Conservation (phyloP, 2,113 vertebrate species). For the Hemichromis elongatus region DNA sequence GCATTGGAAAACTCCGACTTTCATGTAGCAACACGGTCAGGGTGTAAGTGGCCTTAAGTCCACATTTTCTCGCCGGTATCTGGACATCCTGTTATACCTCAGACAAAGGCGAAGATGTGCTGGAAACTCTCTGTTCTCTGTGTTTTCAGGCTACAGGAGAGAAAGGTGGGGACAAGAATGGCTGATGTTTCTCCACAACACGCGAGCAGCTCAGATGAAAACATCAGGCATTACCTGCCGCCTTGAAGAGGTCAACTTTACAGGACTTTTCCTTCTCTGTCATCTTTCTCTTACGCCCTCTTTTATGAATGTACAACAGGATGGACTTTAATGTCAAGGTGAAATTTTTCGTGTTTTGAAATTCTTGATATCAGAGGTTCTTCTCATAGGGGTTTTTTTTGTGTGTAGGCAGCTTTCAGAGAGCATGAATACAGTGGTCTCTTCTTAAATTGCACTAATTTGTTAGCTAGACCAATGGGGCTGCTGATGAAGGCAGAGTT, state of each 20-base stretch:
- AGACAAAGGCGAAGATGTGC: not conserved
- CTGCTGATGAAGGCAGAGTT: conserved; percentile 35
- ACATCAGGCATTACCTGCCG: not conserved
- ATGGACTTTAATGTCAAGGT: conserved; percentile 39
- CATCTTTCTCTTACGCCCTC: conserved; percentile 35
- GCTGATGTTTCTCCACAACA: not conserved
- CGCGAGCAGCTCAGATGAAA: conserved; percentile 17
- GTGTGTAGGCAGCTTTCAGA: conserved; percentile 70
- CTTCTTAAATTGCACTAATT: conserved; percentile 73
- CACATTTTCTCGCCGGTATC: not conserved
- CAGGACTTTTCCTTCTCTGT: conserved; percentile 27
- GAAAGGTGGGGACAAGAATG: conserved; percentile 69
- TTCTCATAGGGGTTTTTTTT: conserved; percentile 42
- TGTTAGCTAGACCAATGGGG: conserved; percentile 52
- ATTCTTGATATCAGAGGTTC: conserved; percentile 39
- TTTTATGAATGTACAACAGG: conserved; percentile 69
- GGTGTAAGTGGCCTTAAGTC: not conserved
- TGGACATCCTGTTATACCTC: not conserved
- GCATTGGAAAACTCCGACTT: not conserved
- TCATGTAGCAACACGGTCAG: not conserved
- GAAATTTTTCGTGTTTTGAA: conserved; percentile 38
- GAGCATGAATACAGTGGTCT: conserved; percentile 57
- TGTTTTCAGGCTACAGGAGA: conserved; percentile 60
- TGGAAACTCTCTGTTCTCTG: not conserved
- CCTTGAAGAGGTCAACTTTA: conserved; percentile 10